phyloP scores from a whole-genome alignment of 2,797 vertebrate species.

The Pseudopleuronectes americanus region DNA sequence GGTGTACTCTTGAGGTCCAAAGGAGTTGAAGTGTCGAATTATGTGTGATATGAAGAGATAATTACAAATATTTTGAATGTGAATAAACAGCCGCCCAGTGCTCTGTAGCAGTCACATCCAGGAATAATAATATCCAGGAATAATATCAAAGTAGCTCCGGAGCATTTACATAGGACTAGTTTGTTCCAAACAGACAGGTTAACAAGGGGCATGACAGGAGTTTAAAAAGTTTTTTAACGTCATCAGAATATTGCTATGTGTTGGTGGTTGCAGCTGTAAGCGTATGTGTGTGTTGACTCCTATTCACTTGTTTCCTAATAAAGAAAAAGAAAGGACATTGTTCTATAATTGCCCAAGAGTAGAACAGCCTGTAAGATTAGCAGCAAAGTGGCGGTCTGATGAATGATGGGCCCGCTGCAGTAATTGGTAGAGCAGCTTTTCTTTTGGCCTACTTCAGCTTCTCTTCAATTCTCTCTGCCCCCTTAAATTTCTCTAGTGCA shows the following conservation, averaged over 20 bases:
- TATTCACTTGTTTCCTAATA: neutral
- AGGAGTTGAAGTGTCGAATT: no score
- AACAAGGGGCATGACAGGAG: no score
- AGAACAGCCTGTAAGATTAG: slow-evolving; percentile 39
- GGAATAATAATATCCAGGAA: no score
- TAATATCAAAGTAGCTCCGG: no score
- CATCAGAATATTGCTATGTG: slow-evolving; percentile 6
- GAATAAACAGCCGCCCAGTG: no score
- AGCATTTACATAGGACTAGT: no score
- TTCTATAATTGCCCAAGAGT: slow-evolving; percentile 27
- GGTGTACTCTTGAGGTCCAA: no score
- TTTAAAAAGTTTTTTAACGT: neutral
- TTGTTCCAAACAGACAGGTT: no score
- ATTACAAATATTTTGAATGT: no score
- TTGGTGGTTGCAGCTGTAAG: neutral
- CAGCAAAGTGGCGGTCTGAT: slow-evolving; percentile 39
- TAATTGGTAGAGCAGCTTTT: slow-evolving; percentile 56
- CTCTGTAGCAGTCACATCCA: no score
- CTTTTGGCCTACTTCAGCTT: slow-evolving; percentile 59
- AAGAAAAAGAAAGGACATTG: slow-evolving; percentile 3
- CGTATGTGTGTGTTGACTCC: neutral
- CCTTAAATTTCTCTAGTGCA: slow-evolving; percentile 64
- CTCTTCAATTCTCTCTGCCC: slow-evolving; percentile 40
- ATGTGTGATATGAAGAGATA: no score
- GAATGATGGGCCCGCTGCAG: slow-evolving; percentile 46